Evolutionary conservation across 2,797 vertebrate species (phyloP), one percentile per base, ranked within the genome.

Genomic region (Chiloscyllium punctatum): DNA sequence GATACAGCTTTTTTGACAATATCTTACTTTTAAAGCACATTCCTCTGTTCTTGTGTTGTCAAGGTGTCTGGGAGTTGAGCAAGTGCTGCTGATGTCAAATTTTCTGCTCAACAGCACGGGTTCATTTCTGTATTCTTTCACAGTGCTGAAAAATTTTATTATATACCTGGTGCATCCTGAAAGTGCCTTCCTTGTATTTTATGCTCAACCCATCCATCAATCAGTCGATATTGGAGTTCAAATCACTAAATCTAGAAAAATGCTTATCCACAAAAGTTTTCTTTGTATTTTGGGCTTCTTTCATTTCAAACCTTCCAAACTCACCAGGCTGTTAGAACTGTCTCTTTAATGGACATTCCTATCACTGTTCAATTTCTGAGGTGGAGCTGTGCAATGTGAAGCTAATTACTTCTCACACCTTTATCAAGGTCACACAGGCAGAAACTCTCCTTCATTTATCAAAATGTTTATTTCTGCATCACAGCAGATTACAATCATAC

Each of bases 381-480:
- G 90, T 92, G 90, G 66, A 68, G 23, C 62, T 69, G 2, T 42
- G 62, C 62, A 69, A n/a, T 0, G 21, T 68, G 90, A 68, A 69
- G 66, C 66, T 92, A 92, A 92, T 92, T 92, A 48, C 66, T 92
- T 69, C 3, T 37, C 69, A 21, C 66, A 92, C 66, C 95, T 96
- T 51, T 95, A 74, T 86, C 96, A 88, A 0, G 0, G 71, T 69
- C 95, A 95, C 30, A 27, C 37, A 82, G 84, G 77, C 4, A 88
- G 51, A 42, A 62, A 90, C 0, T 0, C 48, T 51, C 84, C 84
- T 92, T 95, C 0, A 0, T 37, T 74, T 96, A 92, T 94, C 86
- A 96, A 96, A 96, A 94, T 95, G 94, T 42, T 96, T 95, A 33
- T 84, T 95, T 0, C 84, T 96, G 77, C 88, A 37, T 25, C 0